Conservation (phyloP, 2,888 invertebrate species). For the Stenodema calcarata region DNA sequence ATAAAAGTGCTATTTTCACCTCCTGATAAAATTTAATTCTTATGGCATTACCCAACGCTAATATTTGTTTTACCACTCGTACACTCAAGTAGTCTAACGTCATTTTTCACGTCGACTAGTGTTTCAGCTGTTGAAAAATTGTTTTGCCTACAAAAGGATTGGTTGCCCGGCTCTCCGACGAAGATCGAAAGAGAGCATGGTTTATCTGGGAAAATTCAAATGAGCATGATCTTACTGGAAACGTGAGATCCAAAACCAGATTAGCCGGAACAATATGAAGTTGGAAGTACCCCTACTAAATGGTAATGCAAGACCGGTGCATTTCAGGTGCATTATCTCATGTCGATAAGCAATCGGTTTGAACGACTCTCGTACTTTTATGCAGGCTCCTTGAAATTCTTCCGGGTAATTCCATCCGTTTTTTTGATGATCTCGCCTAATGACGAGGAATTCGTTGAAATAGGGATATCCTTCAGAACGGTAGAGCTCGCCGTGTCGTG, state of each 20-base stretch:
- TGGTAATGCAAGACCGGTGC: background rate
- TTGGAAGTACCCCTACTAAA: background rate
- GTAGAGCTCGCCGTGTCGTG: background rate
- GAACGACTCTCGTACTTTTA: background rate
- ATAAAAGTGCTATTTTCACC: no score
- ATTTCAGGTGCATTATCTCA: conserved; percentile 13
- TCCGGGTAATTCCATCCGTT: background rate
- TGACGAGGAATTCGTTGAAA: background rate
- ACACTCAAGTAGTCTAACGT: no score
- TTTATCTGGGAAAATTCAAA: background rate
- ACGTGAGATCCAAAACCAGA: conserved; percentile 12
- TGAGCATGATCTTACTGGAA: background rate
- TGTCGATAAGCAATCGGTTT: background rate
- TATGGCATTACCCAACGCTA: no score
- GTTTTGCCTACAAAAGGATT: background rate
- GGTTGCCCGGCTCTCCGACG: background rate
- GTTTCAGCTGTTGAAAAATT: no score
- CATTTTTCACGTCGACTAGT: no score
- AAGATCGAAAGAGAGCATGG: background rate
- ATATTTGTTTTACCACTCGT: no score
- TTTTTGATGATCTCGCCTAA: background rate
- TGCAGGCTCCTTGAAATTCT: background rate
- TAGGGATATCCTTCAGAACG: background rate
- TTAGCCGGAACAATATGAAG: conserved; percentile 1
- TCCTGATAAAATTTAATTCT: no score